Base-by-base conservation (phyloP, 2,888 invertebrate genomes). In the Parnassius smintheus region DNA sequence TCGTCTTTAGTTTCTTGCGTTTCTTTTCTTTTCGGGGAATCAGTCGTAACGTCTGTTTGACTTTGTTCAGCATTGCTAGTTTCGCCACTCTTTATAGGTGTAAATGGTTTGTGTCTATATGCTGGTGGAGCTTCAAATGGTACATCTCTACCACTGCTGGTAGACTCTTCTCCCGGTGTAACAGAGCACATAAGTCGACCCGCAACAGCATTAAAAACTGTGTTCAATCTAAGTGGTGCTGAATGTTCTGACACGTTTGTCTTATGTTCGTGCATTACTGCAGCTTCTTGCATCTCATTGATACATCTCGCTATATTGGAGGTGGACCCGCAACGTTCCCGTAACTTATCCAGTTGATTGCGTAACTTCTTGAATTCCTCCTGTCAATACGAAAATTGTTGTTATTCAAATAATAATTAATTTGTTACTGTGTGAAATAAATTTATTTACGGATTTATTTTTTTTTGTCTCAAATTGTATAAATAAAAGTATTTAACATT, bases 361-460 rank as follows among this genome's bases (percentile, higher is more conserved):
- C 95, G 96, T 48, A 97, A 92, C 68, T 96, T 94, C 70, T 94
- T 93, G 78, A 97, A 96, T 88, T 97, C 97, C 82, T 97, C 96
- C 96, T 96, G 61, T 41, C 2, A 63, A 49, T 9, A 13, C 1
- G n/a, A 41, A 51, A 18, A 25, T 25, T 25, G 25, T 25, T 25
- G 25, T 25, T 25, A 2, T 25, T 25, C 25, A 25, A 25, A 25
- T 25, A 25, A 25, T 25, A 4, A 4, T 25, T 25, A 25, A 4
- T 25, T 25, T 25, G 3, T 25, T 25, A 25, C 4, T 25, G 25
- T 3, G 3, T 25, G 4, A 25, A 25, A 25, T 3, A 25, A 3
- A 25, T 0, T 25, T 25, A 25, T 0, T 25, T 25, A 25, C 2
- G 3, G 3, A 25, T 25, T 25, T 25, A 25, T 25, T 3, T 25